Conservation (phyloP, 2,113 vertebrate species). For the Ancistrus triradiatus region DNA sequence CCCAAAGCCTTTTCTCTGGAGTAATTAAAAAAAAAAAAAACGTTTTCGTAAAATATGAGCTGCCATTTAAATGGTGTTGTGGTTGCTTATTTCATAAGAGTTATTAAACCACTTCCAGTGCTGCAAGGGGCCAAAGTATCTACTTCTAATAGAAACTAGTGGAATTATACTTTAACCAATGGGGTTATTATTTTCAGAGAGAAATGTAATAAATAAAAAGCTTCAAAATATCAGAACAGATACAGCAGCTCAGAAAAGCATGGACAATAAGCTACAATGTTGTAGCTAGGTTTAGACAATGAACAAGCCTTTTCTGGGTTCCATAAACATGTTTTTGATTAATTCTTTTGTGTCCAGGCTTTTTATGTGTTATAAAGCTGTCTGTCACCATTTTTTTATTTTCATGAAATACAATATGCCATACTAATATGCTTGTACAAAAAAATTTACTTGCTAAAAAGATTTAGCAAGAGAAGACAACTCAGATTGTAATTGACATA, state of each 20-base stretch:
- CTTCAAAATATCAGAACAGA: not conserved
- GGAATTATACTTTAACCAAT: no score
- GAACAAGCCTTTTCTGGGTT: not conserved
- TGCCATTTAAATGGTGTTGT: no score
- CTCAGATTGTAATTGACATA: no score
- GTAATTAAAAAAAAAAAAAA: no score
- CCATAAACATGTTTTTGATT: not conserved
- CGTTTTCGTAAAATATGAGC: no score
- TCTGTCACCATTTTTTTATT: slow-evolving; percentile 6
- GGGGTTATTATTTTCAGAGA: no score
- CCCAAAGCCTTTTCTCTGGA: no score
- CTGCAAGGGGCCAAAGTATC: no score
- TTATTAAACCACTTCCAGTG: no score
- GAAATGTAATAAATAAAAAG: not conserved
- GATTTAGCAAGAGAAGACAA: not conserved
- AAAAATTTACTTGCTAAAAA: not conserved
- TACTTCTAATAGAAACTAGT: no score
- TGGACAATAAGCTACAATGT: not conserved
- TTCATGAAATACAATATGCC: not conserved
- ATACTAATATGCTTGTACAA: slow-evolving; percentile 1
- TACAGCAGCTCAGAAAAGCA: not conserved
- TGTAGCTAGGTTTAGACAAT: not conserved
- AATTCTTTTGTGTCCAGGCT: not conserved
- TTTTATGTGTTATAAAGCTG: not conserved
- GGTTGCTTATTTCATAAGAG: no score